Conservation (phyloP, 2,113 vertebrate genomes). For the Hypomesus transpacificus region DNA sequence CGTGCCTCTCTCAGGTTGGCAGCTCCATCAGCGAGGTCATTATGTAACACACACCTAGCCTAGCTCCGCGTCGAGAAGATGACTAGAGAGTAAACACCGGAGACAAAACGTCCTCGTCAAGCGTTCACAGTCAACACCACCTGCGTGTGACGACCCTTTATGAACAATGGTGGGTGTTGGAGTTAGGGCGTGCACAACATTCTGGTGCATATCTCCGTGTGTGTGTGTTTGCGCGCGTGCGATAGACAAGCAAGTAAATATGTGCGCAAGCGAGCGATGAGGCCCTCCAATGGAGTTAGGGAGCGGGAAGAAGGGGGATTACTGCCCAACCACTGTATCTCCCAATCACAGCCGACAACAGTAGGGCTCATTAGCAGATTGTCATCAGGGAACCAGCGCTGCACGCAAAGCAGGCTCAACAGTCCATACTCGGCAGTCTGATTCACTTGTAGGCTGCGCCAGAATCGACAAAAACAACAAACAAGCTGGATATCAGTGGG, state of each 20-base stretch:
- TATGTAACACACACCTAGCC: neutral
- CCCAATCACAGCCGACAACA: neutral
- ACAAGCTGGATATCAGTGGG: neutral
- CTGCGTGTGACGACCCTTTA: neutral
- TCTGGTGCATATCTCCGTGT: too few relatives aligned
- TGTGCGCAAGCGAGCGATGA: neutral
- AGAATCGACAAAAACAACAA: neutral
- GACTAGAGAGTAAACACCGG: neutral
- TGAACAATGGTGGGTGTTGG: too few relatives aligned
- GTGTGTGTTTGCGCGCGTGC: too few relatives aligned
- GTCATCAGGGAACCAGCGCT: neutral
- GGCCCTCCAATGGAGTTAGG: neutral
- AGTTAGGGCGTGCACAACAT: too few relatives aligned
- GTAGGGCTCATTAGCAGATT: constrained; percentile 7
- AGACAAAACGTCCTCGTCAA: neutral
- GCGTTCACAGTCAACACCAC: neutral
- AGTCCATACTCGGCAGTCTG: neutral
- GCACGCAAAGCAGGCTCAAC: neutral
- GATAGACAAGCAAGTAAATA: too few relatives aligned
- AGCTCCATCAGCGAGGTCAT: neutral
- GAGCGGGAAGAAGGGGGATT: constrained; percentile 4
- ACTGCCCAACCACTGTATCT: neutral
- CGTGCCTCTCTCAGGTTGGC: neutral
- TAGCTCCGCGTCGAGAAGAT: neutral
- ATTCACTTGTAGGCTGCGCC: neutral